Percentiles rank a stretch among this genome's conserved stretches.
These are phyloP conservation scores for Luidia sarsii DNA, from an alignment of 53 echinoderm and acorn worm genomes.

Conservation along the genomic window DNA sequence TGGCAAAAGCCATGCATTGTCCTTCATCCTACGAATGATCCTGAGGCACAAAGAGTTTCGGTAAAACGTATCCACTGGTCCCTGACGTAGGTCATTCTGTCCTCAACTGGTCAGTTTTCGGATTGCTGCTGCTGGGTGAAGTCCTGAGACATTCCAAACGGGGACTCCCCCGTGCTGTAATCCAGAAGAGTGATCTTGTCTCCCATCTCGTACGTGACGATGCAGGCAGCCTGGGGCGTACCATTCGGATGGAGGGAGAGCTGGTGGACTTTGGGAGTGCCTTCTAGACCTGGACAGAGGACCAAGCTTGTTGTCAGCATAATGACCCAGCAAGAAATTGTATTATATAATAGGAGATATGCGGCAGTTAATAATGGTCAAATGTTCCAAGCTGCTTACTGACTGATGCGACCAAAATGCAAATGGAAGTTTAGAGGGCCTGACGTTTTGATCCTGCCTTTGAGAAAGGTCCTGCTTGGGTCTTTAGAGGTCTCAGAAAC, in stretches of 20 bases:
- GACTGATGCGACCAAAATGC: neutral
- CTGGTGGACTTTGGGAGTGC: conserved; percentile 56
- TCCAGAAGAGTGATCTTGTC: conserved; percentile 75
- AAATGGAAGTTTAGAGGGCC: neutral
- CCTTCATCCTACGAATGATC: too few relatives aligned
- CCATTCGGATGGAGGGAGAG: conserved; percentile 60
- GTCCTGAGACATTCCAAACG: conserved; percentile 30
- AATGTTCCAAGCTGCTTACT: too few relatives aligned
- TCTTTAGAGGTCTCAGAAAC: neutral
- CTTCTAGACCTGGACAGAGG: conserved; percentile 50
- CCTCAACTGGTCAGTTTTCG: too few relatives aligned
- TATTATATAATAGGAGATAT: too few relatives aligned
- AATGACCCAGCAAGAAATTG: too few relatives aligned
- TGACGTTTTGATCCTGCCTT: too few relatives aligned
- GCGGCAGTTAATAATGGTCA: neutral
- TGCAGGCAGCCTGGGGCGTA: conserved; percentile 41
- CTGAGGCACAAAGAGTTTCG: too few relatives aligned
- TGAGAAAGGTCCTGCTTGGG: too few relatives aligned
- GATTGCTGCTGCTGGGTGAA: conserved; percentile 31
- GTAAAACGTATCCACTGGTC: too few relatives aligned
- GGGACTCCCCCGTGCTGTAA: conserved; percentile 58
- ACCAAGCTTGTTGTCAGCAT: neutral
- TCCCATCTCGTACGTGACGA: conserved; percentile 75
- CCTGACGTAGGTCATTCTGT: too few relatives aligned
- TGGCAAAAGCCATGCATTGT: too few relatives aligned